Conservation (phyloP, 2,888 invertebrate genomes). For the Danaus chrysippus region DNA sequence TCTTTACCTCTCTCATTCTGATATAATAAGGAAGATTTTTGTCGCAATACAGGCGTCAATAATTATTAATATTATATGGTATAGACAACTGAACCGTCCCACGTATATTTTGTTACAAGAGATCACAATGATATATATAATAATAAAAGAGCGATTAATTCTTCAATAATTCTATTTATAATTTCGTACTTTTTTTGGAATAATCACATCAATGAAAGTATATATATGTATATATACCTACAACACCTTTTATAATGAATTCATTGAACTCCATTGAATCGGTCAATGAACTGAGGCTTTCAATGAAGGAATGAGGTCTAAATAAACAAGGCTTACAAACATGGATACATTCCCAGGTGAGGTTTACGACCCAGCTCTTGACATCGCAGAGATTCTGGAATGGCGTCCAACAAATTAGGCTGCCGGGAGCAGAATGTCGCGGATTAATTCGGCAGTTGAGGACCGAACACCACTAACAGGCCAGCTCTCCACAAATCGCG, state of each 20-base stretch:
- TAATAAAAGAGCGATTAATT: no score
- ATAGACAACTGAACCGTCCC: no score
- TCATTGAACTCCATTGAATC: constrained; percentile 10
- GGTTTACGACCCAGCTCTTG: constrained; percentile 63
- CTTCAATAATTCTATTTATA: no score
- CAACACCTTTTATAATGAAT: background rate
- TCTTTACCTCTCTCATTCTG: no score
- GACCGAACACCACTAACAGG: constrained; percentile 30
- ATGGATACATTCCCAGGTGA: constrained; percentile 47
- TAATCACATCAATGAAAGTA: no score
- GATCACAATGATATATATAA: no score
- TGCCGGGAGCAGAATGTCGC: constrained; percentile 57
- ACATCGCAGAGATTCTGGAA: constrained; percentile 47
- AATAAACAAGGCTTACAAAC: constrained; percentile 38
- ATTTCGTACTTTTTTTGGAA: no score
- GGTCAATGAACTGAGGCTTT: constrained; percentile 31
- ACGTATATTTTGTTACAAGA: no score
- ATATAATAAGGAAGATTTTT: no score
- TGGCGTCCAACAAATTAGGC: constrained; percentile 61
- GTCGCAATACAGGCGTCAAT: no score
- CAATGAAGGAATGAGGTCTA: constrained; percentile 33
- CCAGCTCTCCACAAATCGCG: constrained; percentile 19
- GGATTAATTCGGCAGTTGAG: constrained; percentile 45
- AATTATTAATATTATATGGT: no score
- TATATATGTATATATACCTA: no score